phyloP scores from a whole-genome alignment of 2,113 vertebrate genomes.

The Hemibagrus wyckioides region DNA sequence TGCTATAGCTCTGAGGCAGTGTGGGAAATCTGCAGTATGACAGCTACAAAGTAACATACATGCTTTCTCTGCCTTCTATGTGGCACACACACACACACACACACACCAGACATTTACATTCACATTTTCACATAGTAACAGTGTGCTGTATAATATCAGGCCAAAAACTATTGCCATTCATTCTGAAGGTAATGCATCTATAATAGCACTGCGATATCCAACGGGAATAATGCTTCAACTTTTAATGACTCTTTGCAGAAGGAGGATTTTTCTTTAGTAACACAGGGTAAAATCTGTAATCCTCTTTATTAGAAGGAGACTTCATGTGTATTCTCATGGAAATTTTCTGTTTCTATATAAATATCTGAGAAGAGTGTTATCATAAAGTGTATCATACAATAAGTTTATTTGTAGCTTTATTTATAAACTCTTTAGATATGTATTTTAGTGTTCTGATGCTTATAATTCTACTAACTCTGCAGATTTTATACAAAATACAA shows the following conservation, averaged over 20 bases:
- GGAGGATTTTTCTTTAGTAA: constrained; percentile 76
- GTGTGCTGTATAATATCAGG: constrained; percentile 41
- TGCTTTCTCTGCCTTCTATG: background rate
- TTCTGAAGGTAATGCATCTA: constrained; percentile 73
- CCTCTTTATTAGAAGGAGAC: constrained; percentile 71
- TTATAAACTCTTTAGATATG: background rate
- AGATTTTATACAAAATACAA: background rate
- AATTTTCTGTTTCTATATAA: constrained; percentile 30
- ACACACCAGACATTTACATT: constrained; percentile 31
- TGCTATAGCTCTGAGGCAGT: constrained; percentile 16
- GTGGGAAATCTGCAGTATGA: constrained; percentile 38
- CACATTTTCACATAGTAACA: constrained; percentile 29
- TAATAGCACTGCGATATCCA: constrained; percentile 73
- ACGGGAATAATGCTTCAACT: constrained; percentile 75
- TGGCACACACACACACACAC: constrained; percentile 1
- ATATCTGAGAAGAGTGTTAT: background rate
- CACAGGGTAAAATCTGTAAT: constrained; percentile 76
- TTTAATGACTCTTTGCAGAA: constrained; percentile 79
- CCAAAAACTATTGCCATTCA: constrained; percentile 74
- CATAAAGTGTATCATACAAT: background rate
- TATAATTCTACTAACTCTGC: background rate
- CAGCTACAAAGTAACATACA: constrained; percentile 23
- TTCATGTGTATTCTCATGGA: constrained; percentile 63
- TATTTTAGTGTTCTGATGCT: background rate
- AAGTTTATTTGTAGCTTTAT: background rate